Base-by-base conservation (phyloP, 2,113 vertebrate genomes). In the Electrona antarctica region DNA sequence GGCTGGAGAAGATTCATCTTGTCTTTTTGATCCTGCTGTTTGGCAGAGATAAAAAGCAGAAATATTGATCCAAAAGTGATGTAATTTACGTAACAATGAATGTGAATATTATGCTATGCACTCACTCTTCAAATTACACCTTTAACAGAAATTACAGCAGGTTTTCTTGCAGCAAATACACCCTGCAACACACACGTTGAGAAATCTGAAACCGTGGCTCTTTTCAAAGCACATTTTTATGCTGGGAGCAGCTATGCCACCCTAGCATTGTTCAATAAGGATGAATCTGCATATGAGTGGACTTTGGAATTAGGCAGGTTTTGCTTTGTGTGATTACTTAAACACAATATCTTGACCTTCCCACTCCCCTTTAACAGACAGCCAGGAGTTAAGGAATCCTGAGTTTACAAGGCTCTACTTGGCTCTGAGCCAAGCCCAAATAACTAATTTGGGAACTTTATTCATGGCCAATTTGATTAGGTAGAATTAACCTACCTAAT, bases 1-100 rank as follows among this genome's bases (percentile, higher is more conserved):
- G 94, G 6, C 10, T 50, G 61, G 45, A 3, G 11, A n/a, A 3
- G 11, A n/a, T 54, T 3, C 3, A 7, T 1, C 4, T 1, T n/a
- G 13, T 13, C 13, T 11, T n/a, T 41, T 41, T 41, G 1, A 41
- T 54, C 11, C 51, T 54, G 51, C 6, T 54, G 10, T 54, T 54
- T 54, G 12, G 10, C 51, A 6, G 21, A 10, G 21, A 33, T 29
- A 29, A 3, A 59, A 59, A 59, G 57, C 57, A 29, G 5, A 59
- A 28, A 11, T 29, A 2, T 15, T 21, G 7, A 21, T 15, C 21
- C 7, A 8, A 55, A 3, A 55, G 10, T 55, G 13, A 54, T n/a
- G 12, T 54, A 12, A 54, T 13, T 7, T 6, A 54, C 12, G 12
- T 12, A 12, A 12, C 52, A 55, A 14, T 55, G 6, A 13, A 28